These are phyloP conservation scores for Silurus meridionalis DNA, from an alignment of 2,113 vertebrate genomes.

Conservation along the genomic window DNA sequence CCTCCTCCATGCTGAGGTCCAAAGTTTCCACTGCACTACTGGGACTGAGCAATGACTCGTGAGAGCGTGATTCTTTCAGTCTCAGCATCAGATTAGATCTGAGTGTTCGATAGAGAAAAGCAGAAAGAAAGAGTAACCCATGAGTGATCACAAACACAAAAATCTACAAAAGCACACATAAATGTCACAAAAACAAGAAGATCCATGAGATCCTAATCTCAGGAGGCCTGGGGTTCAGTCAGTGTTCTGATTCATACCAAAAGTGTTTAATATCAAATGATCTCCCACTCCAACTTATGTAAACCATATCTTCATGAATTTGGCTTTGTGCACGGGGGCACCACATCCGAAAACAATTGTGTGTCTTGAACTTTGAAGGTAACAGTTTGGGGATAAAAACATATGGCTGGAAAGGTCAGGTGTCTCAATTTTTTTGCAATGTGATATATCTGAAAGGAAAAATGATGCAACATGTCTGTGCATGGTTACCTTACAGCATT, in stretches of 20 bases:
- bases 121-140: background rate
- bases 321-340: too few relatives aligned
- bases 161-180: background rate
- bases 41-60: slow-evolving; percentile 98
- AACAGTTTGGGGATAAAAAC: too few relatives aligned
- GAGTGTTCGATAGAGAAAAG: slow-evolving; percentile 38
- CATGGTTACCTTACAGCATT: background rate
- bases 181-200: background rate
- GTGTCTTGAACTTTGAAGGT: too few relatives aligned
- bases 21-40: slow-evolving; percentile 94
- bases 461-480: background rate
- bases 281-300: too few relatives aligned
- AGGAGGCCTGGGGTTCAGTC: too few relatives aligned
- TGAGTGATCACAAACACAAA: background rate
- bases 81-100: slow-evolving; percentile 99
- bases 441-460: too few relatives aligned
- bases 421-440: too few relatives aligned
- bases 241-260: too few relatives aligned
- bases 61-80: slow-evolving; percentile 98
- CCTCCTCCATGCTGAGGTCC: slow-evolving; percentile 99
- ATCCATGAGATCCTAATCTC: background rate
- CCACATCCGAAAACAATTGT: too few relatives aligned
- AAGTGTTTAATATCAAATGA: too few relatives aligned
- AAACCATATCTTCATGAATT: too few relatives aligned
- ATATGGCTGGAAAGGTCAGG: too few relatives aligned